Base-by-base conservation (phyloP, 2,113 vertebrate species). In the Petrocephalus zakoni region DNA sequence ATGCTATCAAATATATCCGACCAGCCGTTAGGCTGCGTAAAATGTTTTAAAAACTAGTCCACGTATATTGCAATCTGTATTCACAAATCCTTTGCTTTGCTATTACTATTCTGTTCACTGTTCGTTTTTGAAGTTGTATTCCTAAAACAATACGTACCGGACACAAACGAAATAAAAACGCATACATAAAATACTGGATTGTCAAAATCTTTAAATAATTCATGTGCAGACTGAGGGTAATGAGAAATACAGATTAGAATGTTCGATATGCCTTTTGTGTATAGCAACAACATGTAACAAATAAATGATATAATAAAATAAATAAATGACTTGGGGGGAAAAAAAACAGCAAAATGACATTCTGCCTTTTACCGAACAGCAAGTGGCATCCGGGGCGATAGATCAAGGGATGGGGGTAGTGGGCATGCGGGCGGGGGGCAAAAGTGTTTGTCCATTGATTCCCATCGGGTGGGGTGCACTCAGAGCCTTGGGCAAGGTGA, bases 401-500 rank as follows among this genome's bases (percentile, higher is more conserved):
- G 90, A 92, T 90, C 90, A 92, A 92, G 93, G 52, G 53, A 47
- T 61, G 87, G 25, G 86, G 87, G 52, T 89, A 22, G 64, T 46
- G 81, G 2, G 3, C 29, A 89, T 89, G 89, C 85, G 89, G 88
- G 89, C 90, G 90, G 87, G 90, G 90, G 88, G 87, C 89, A 93
- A 92, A 92, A 21, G 92, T 91, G 91, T 93, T 91, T 91, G 92
- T 87, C 91, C 89, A 91, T 91, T 91, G 92, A 92, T 91, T 90
- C 90, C 87, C 90, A 90, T 87, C 89, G 88, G 91, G 90, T 91
- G 92, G 68, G 17, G 87, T 55, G 85, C 68, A 61, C 85, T 89
- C 55, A 52, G 42, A 89, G 89, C 89, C 89, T 52, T 34, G 86
- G 89, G 89, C 86, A 89, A 89, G 89, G 89, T 89, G 89, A 89